Evolutionary conservation across 2,888 invertebrate species (phyloP), one percentile per base, ranked within the genome.

Genomic region (Pristionchus fissidentatus): DNA sequence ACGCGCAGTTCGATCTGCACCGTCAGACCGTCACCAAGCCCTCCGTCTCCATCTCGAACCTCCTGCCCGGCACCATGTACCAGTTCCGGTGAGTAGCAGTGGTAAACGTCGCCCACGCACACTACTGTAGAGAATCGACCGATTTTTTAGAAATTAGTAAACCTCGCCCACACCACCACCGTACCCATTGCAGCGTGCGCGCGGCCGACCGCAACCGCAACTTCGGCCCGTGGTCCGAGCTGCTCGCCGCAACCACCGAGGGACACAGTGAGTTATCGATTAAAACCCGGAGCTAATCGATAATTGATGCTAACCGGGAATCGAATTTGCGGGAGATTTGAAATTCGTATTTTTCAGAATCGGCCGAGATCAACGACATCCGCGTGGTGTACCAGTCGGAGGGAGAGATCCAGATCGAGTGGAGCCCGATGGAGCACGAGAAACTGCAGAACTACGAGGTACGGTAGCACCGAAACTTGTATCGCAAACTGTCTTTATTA

Each of bases 11-110:
- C 83, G 92, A 92, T 79, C 88, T 92, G 22, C 92, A 92, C 84
- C 88, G 91, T 5, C 90, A 91, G 84, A 91, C 91, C 7, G 90
- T 91, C 82, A 89, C 90, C 43, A 90, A 91, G 75, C 91, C 91
- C 38, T 88, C 90, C 13, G 90, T 90, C 22, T 91, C 91, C 52
- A 88, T 92, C 83, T 89, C 91, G 8, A 91, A 91, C 83, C 87
- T 92, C 38, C 87, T 92, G 38, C 91, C 92, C 32, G 91, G 91
- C 46, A 92, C 91, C n/a, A 87, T 88, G 83, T 92, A 92, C 87
- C 86, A 85, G 60, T 88, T 92, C 82, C 86, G 90, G 81, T 81
- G 46, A 81, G 62, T 46, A 7, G 62, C 8, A 0, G 55, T 13
- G 22, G 55, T 7, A 55, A 15, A 77, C 41, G 41, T 29, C 13